Percentiles rank a stretch among this genome's conserved stretches.
Evolutionary conservation across 2,888 invertebrate species (phyloP).

Genomic region (Chrysopilus asiliformis): DNA sequence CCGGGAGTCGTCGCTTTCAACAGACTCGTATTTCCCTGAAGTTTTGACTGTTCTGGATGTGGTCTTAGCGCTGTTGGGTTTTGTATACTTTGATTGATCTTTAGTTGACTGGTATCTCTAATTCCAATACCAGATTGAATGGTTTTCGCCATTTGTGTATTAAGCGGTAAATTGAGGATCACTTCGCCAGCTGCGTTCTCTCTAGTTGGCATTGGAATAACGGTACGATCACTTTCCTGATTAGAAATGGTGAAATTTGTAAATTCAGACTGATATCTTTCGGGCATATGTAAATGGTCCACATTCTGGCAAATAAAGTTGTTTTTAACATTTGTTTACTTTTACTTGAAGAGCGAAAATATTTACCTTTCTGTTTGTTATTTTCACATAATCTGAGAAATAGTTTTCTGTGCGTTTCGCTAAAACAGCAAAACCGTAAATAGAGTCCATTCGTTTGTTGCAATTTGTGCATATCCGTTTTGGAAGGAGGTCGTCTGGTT

Average conservation of each 20-base stretch:
- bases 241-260: not conserved
- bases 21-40: not conserved
- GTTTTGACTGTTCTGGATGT: not conserved
- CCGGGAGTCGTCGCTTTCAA: not conserved
- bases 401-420: conserved; percentile 14
- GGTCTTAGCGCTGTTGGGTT: not conserved
- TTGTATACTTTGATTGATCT: not conserved
- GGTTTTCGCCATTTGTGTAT: not conserved
- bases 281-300: conserved; percentile 5
- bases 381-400: no score
- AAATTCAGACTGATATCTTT: no score
- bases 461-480: conserved; percentile 11
- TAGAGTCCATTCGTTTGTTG: conserved; percentile 10
- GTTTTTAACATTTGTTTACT: conserved; percentile 2
- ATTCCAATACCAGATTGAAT: no score
- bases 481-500: conserved; percentile 10
- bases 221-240: no score
- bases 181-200: no score
- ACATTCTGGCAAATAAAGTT: conserved; percentile 12
- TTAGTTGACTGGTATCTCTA: no score
- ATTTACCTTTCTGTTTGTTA: no score
- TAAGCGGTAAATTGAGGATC: not conserved
- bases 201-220: no score
- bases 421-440: conserved; percentile 9
- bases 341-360: not conserved